Evolutionary conservation across 2,888 invertebrate genomes (phyloP).

Genomic region (Falcaria lacertinaria): DNA sequence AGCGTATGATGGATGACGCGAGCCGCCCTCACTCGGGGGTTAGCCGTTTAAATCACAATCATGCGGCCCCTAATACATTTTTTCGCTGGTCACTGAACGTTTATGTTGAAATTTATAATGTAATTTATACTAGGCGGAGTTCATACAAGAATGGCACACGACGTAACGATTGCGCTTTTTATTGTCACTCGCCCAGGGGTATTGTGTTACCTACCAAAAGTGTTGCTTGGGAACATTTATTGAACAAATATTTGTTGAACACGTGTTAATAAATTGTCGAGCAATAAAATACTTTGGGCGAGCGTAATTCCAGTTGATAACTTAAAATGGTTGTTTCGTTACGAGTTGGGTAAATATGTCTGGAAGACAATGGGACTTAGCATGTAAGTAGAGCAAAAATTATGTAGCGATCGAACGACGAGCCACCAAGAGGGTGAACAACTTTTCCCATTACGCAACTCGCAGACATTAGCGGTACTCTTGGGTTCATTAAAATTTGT

Average conservation of each 20-base stretch:
- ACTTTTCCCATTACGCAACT: conserved; percentile 75
- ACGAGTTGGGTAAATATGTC: conserved; percentile 47
- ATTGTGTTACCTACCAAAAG: conserved; percentile 41
- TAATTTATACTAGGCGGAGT: conserved; percentile 57
- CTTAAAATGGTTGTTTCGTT: conserved; percentile 33
- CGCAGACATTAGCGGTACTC: conserved; percentile 76
- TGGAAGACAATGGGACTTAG: conserved; percentile 46
- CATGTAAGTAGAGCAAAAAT: conserved; percentile 42
- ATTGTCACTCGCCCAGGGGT: conserved; percentile 54
- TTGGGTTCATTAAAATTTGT: conserved; percentile 79
- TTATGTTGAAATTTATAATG: conserved; percentile 68
- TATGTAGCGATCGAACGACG: conserved; percentile 15
- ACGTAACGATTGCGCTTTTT: conserved; percentile 68
- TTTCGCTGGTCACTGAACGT: conserved; percentile 71
- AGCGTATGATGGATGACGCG: conserved; percentile 79
- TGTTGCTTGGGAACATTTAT: conserved; percentile 11
- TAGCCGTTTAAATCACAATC: conserved; percentile 76
- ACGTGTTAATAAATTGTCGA: conserved; percentile 17
- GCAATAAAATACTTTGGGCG: conserved; percentile 38
- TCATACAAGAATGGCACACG: conserved; percentile 66
- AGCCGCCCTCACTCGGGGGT: conserved; percentile 60
- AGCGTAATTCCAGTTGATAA: conserved; percentile 40
- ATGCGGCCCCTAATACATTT: conserved; percentile 59
- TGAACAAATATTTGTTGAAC: conserved; percentile 1
- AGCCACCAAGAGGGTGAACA: conserved; percentile 31